phyloP scores from a whole-genome alignment of 2,113 vertebrate species.

The Pangasianodon gigas region DNA sequence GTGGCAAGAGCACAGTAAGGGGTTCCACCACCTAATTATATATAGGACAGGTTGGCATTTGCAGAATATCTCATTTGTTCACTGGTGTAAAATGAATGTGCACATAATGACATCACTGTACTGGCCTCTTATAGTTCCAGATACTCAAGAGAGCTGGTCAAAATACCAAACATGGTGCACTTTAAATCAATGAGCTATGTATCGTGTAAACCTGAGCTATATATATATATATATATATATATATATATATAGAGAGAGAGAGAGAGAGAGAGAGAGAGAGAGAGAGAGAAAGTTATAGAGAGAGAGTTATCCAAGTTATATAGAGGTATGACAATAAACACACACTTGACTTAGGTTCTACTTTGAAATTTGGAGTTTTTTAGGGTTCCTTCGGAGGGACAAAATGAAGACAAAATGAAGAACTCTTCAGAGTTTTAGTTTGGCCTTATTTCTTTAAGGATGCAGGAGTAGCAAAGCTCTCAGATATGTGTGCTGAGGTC shows the following conservation, averaged over 20 bases:
- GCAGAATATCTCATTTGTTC: not conserved
- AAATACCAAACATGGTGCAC: not conserved
- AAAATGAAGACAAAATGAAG: not conserved
- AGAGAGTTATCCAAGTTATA: too few relatives aligned
- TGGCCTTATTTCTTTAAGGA: not conserved
- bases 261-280: too few relatives aligned
- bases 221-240: too few relatives aligned
- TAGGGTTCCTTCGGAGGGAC: not conserved
- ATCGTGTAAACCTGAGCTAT: not conserved
- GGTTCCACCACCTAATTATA: too few relatives aligned
- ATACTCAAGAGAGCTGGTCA: not conserved
- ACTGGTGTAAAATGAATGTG: not conserved
- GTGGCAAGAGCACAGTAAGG: not conserved
- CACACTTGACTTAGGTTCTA: too few relatives aligned
- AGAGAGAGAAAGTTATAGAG: too few relatives aligned
- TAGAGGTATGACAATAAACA: too few relatives aligned
- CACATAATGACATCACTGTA: not conserved
- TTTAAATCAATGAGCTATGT: not conserved
- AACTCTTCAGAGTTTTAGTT: not conserved
- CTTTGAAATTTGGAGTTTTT: too few relatives aligned
- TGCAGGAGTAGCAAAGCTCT: not conserved
- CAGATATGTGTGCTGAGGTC: not conserved
- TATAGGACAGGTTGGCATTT: not conserved
- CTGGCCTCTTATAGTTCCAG: not conserved
- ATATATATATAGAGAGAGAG: too few relatives aligned